Evolutionary conservation across 2,797 vertebrate genomes (phyloP).

Genomic region (Semotilus atromaculatus): DNA sequence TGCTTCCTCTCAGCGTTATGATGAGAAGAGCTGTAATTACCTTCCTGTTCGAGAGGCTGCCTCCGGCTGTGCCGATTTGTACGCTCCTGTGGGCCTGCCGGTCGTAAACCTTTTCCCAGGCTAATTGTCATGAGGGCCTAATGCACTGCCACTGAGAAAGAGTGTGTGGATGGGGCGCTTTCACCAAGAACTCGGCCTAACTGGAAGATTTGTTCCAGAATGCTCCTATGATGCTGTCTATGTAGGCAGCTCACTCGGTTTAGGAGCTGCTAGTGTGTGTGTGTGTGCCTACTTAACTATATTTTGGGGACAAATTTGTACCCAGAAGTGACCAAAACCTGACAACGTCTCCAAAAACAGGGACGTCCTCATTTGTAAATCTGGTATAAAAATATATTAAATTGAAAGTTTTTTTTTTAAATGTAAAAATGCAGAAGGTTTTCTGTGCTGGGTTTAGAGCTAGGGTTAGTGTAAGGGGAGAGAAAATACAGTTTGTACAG

Average conservation of each 20-base stretch:
- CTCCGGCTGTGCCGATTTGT: conserved; percentile 73
- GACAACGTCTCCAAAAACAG: no score
- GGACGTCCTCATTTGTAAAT: no score
- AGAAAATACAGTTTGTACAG: no score
- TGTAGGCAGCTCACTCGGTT: background rate
- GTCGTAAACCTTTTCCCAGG: conserved; percentile 80
- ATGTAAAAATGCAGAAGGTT: no score
- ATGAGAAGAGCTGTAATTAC: conserved; percentile 82
- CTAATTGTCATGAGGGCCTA: conserved; percentile 81
- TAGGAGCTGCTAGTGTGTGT: background rate
- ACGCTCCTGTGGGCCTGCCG: conserved; percentile 67
- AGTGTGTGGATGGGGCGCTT: conserved; percentile 68
- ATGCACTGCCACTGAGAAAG: conserved; percentile 79
- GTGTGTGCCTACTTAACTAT: background rate
- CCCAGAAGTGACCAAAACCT: no score
- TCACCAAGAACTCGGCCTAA: background rate
- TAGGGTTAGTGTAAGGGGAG: no score
- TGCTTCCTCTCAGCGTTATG: conserved; percentile 79
- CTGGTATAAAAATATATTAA: no score
- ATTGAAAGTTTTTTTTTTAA: no score
- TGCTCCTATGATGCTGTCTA: background rate
- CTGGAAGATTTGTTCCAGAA: background rate
- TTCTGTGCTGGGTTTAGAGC: no score
- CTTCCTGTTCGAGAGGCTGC: conserved; percentile 80
- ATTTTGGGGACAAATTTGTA: no score